A percentile compares a stretch with the other conserved stretches of the same genome.
Evolutionary conservation across 2,113 vertebrate genomes (phyloP).

Genomic region (Zeus faber): DNA sequence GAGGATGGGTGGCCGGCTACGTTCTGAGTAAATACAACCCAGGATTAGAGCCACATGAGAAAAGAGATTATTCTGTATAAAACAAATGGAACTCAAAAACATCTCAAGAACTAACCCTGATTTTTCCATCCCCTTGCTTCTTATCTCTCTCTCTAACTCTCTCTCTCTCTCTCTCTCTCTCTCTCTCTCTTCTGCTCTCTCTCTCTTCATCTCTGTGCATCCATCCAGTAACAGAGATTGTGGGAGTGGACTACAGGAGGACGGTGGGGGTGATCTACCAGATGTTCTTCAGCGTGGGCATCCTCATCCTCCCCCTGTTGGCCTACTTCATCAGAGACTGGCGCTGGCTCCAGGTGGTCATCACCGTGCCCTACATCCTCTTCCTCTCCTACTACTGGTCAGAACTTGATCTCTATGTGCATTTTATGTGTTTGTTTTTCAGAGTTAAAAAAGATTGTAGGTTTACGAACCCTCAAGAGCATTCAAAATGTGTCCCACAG

Average conservation of each 20-base stretch:
- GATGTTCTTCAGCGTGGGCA: conserved; percentile 90
- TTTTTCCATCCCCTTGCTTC: background rate
- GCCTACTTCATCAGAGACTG: conserved; percentile 87
- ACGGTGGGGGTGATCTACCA: conserved; percentile 88
- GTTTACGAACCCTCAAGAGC: too few relatives aligned
- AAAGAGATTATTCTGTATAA: too few relatives aligned
- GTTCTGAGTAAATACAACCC: conserved; percentile 95
- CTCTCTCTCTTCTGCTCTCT: background rate
- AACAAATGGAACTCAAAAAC: too few relatives aligned
- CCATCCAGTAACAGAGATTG: conserved; percentile 89
- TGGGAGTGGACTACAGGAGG: conserved; percentile 87
- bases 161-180: background rate
- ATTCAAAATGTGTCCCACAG: conserved; percentile 53
- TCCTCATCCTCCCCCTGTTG: conserved; percentile 90
- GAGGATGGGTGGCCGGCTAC: conserved; percentile 90
- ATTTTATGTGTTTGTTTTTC: too few relatives aligned
- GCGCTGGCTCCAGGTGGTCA: conserved; percentile 89
- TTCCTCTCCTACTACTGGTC: conserved; percentile 95
- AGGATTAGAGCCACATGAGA: too few relatives aligned
- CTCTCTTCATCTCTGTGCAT: background rate
- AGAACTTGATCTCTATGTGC: too few relatives aligned
- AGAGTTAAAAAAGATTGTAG: too few relatives aligned
- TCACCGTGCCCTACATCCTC: conserved; percentile 86
- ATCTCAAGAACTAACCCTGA: too few relatives aligned
- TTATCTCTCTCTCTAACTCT: background rate